phyloP scores from a whole-genome alignment of 2,797 vertebrate species.

The Phoebastria nigripes region DNA sequence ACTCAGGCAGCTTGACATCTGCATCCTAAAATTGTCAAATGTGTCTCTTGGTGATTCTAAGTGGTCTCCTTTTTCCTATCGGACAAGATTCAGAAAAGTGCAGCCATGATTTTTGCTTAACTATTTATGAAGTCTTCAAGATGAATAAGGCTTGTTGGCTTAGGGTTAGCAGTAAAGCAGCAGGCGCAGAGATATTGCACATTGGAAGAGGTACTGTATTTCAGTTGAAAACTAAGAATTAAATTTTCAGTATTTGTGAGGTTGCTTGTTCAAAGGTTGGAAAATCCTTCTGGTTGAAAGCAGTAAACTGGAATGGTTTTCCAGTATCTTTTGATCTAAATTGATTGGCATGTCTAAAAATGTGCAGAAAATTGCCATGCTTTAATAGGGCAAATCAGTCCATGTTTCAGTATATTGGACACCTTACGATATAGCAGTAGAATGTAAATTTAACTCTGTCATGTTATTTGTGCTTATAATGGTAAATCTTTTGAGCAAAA shows the following conservation, averaged over 20 bases:
- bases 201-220: neutral
- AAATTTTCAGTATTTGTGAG: conserved; percentile 1
- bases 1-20: neutral
- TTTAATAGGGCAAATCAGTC: conserved; percentile 50
- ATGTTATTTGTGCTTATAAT: conserved; percentile 43
- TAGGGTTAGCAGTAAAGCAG: neutral
- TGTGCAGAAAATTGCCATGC: conserved; percentile 54
- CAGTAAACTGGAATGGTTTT: conserved; percentile 55
- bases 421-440: conserved; percentile 27
- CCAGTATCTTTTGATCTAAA: conserved; percentile 58
- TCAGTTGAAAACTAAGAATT: neutral
- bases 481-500: conserved; percentile 61
- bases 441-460: conserved; percentile 56
- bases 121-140: neutral
- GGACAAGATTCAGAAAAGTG: neutral
- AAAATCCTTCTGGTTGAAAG: conserved; percentile 59
- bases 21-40: neutral
- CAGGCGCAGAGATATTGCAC: neutral
- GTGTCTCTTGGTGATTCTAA: neutral
- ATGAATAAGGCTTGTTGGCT: neutral
- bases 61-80: neutral
- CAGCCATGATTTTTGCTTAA: neutral
- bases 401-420: conserved; percentile 35
- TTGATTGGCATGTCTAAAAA: conserved; percentile 54
- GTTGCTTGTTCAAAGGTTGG: conserved; percentile 36